A percentile compares a stretch with the other conserved stretches of the same genome.
Conservation (phyloP, 2,888 invertebrate genomes). For the Drosophila cognata region DNA sequence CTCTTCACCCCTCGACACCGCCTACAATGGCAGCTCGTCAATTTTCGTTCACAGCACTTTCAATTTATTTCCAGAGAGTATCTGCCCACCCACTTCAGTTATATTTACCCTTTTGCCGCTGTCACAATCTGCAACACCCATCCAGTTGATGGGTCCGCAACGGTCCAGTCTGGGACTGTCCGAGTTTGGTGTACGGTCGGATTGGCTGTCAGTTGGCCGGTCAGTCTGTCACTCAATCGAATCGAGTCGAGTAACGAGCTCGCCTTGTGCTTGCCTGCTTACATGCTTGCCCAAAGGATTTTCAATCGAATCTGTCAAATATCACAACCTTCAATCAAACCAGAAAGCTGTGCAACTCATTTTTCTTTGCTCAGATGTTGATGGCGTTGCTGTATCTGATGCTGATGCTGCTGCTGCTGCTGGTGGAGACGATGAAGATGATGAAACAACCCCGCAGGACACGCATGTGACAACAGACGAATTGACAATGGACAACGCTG, state of each 20-base stretch:
- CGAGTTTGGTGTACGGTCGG: constrained; percentile 41
- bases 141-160: constrained; percentile 55
- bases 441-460: constrained; percentile 67
- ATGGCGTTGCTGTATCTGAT: constrained; percentile 26
- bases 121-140: constrained; percentile 78
- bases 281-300: constrained; percentile 70
- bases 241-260: constrained; percentile 45
- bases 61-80: constrained; percentile 70
- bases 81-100: constrained; percentile 40
- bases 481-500: constrained; percentile 66
- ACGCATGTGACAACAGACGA: constrained; percentile 65
- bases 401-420: constrained; percentile 27
- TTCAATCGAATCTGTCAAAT: constrained; percentile 84
- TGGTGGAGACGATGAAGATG: constrained; percentile 57
- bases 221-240: constrained; percentile 70
- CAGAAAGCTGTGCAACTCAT: constrained; percentile 71
- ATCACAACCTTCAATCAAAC: constrained; percentile 83
- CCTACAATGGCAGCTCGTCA: constrained; percentile 66
- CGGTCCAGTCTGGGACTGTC: constrained; percentile 33
- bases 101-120: constrained; percentile 77
- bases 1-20: background rate
- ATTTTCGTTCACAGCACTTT: constrained; percentile 73
- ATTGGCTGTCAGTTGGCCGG: constrained; percentile 65
- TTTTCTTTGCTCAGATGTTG: constrained; percentile 57
- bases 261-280: constrained; percentile 44